A percentile compares a stretch with the other conserved stretches of the same genome.
These are phyloP conservation scores for Microtus oregoni DNA, from an alignment of 2,113 vertebrate species.

Conservation along the genomic window DNA sequence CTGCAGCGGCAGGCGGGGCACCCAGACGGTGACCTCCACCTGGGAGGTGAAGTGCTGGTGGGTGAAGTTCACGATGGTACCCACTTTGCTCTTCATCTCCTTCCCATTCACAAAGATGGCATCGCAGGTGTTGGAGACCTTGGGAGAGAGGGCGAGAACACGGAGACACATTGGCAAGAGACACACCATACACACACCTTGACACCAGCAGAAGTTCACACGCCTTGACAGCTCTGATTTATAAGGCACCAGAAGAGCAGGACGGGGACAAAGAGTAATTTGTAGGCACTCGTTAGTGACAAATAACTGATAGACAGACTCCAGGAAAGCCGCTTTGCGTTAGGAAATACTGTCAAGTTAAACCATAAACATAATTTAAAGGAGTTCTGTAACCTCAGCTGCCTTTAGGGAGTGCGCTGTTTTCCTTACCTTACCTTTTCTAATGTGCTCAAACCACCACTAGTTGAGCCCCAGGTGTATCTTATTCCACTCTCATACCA, in stretches of 20 bases:
- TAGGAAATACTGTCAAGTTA: constrained; percentile 67
- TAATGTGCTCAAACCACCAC: background rate
- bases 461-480: constrained; percentile 68
- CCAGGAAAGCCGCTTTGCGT: constrained; percentile 73
- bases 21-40: constrained; percentile 94
- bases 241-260: constrained; percentile 60
- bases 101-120: constrained; percentile 96
- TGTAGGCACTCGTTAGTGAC: constrained; percentile 80
- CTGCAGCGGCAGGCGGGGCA: constrained; percentile 95
- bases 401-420: constrained; percentile 55
- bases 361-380: constrained; percentile 80
- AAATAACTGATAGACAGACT: constrained; percentile 79
- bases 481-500: constrained; percentile 74
- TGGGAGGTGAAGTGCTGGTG: constrained; percentile 95
- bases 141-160: background rate
- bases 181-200: too few relatives aligned
- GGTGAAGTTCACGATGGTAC: constrained; percentile 94
- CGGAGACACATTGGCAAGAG: background rate
- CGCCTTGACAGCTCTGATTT: background rate
- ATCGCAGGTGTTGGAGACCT: constrained; percentile 95
- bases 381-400: constrained; percentile 69
- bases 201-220: background rate
- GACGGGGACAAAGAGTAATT: constrained; percentile 68
- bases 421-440: background rate
- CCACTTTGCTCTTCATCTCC: constrained; percentile 95